Percentiles rank a stretch among this genome's conserved stretches.
Conservation (phyloP, 2,113 vertebrate genomes). For the Paraplagusia blochii region DNA sequence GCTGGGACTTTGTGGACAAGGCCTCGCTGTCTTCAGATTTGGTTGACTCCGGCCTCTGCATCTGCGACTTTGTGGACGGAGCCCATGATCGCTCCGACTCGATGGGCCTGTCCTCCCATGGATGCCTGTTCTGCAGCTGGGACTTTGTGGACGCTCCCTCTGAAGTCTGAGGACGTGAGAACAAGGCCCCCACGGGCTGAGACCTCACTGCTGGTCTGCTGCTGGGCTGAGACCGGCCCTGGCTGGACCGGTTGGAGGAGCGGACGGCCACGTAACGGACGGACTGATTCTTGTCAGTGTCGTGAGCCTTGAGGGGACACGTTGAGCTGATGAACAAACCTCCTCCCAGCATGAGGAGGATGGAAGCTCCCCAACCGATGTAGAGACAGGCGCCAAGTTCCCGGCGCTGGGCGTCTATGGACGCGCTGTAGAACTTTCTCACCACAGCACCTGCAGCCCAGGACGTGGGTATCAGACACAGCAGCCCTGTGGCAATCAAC, state of each 20-base stretch:
- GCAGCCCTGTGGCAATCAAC: constrained; percentile 74
- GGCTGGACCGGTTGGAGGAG: constrained; percentile 57
- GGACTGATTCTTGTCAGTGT: constrained; percentile 75
- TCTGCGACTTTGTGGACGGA: constrained; percentile 62
- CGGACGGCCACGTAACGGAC: constrained; percentile 79
- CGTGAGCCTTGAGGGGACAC: constrained; percentile 61
- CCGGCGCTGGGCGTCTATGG: constrained; percentile 77
- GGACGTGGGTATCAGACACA: constrained; percentile 83
- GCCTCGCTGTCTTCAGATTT: constrained; percentile 50
- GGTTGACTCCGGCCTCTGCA: constrained; percentile 36
- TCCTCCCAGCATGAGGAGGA: constrained; percentile 83
- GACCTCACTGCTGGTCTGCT: constrained; percentile 22
- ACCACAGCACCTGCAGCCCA: constrained; percentile 84
- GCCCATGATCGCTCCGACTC: constrained; percentile 52
- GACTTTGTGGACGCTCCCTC: constrained; percentile 31
- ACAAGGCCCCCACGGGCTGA: constrained; percentile 14
- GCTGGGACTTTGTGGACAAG: constrained; percentile 60
- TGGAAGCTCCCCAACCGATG: constrained; percentile 84
- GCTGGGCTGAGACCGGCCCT: constrained; percentile 19
- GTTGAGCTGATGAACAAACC: constrained; percentile 81
- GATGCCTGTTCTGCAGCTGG: constrained; percentile 21
- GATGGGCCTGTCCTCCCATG: constrained; percentile 6
- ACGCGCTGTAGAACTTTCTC: constrained; percentile 83
- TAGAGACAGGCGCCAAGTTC: constrained; percentile 87
- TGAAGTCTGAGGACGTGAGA: constrained; percentile 30